Evolutionary conservation across 1,140 invertebrate genomes (phyloP), one percentile per base, ranked within the genome.

Genomic region (Amyelois transitella): DNA sequence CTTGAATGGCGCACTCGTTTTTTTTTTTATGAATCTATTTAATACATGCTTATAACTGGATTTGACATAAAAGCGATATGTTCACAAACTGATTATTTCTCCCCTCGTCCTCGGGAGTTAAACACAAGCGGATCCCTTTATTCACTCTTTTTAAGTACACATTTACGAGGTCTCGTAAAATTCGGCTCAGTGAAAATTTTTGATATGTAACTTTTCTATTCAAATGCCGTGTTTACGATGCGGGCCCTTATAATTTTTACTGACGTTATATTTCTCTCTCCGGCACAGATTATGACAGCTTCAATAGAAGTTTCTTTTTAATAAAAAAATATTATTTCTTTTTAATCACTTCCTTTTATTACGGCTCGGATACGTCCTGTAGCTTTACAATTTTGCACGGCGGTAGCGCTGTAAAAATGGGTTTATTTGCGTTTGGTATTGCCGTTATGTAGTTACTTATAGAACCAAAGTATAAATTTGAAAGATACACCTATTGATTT

Each of bases 181-280:
- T 74, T 86, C 80, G 85, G 85, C 85, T 88, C 82, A 88, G 80
- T 85, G 85, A 85, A 85, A 86, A 86, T 86, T 88, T 88, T 88
- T 88, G 85, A 88, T 88, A 88, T 86, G 85, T 88, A 78, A 88
- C 82, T 76, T 78, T 86, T 81, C 81, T 86, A 88, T 88, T 88
- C 85, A 88, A 88, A 88, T 86, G 81, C 66, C 63, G 70, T 62
- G 62, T 86, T 88, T 88, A 88, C 81, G 85, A 86, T 62, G 65
- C 55, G 64, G 65, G 66, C 81, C 78, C 81, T 87, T 86, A 84
- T 81, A 80, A 83, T 86, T 86, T 32, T 87, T 84, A 83, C 76
- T 79, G 76, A 77, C 72, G 66, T 81, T 75, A 76, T 83, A 84
- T 83, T 83, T 72, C 72, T 75, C 81, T 70, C 67, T 67, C 69